Evolutionary conservation across 2,797 vertebrate genomes (phyloP), one percentile per base, ranked within the genome.

Genomic region (Myotis findleyi): DNA sequence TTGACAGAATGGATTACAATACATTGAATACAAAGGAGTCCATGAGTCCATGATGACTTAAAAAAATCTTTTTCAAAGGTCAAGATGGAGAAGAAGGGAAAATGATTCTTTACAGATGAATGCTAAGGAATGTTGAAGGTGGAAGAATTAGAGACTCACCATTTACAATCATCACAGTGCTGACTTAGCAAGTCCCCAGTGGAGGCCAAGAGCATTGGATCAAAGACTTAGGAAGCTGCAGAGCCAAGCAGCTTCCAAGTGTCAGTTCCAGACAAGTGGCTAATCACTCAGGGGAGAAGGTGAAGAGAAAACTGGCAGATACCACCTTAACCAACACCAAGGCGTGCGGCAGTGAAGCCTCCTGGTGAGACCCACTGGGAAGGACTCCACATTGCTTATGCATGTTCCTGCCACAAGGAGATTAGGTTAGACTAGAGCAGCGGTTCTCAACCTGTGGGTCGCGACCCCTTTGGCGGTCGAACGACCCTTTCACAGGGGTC

Each of bases 31-130:
- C 36, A 64, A 82, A 92, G 18, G 53, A 75, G 57, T 47, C 20
- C 30, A 10, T n/a, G 53, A 75, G 57, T 47, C 20, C 30, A 10
- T n/a, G 21, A 1, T 62, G 47, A 87, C 49, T 51, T 18, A 55
- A 84, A 80, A 81, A 88, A 79, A 21, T 68, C 36, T 47, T 91
- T 76, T 86, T 68, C n/a, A 33, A 69, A 62, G 64, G 0, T 49
- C 6, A 6, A 49, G 49, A 38, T 8, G 33, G 7, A 79, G 33
- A 38, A 81, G 47, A 85, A 89, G 14, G 64, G 38, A 69, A 81
- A 88, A 18, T 82, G 44, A 36, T 49, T 82, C 38, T 77, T 96
- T 81, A 76, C 38, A 95, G 23, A 53, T 53, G 30, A 81, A 81
- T 41, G 11, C 18, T 55, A 86, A 87, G 41, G 86, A 82, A 83